Base-by-base conservation (phyloP, 2,797 vertebrate species). In the Myotis vivesi region DNA sequence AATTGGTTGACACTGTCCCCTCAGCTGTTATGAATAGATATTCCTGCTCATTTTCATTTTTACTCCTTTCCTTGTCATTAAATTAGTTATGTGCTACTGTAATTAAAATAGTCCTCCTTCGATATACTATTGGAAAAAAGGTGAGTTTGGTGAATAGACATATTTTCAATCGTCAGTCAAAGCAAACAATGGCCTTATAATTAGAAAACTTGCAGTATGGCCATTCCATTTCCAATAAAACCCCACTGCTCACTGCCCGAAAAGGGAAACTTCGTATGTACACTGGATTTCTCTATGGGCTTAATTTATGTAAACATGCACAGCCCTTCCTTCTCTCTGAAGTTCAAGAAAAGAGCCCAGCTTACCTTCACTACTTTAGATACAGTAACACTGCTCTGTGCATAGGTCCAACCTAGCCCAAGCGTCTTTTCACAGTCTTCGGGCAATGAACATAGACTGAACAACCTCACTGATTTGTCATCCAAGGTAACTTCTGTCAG, bases 31-130 rank as follows among this genome's bases (percentile, higher is more conserved):
- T 28, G 36, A 73, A 72, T 15, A 66, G 79, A 76, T 68, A 76
- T 89, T 69, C 66, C 73, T 81, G 62, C 17, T 87, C 38, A 71
- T 19, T 93, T 96, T 92, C 28, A 92, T 38, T 94, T 87, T 89
- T 68, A 77, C 36, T 81, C n/a, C 17, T 95, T 76, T 66, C 49
- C 8, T 80, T 87, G 62, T 73, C 77, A 85, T 77, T 93, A 94
- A 77, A 64, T 81, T 91, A 85, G 49, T 51, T 80, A 46, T 59
- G 28, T 53, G 38, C 30, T 83, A 79, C 49, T 81, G 0, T 85
- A 91, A 93, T 69, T 89, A 84, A 83, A 95, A 75, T 51, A 93
- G 91, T 46, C 6, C 46, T 71, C 38, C 55, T 64, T 92, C 76
- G 49, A 79, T 93, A 23, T n/a, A 71, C 73, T 79, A 82, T 55